Evolutionary conservation across 2,888 invertebrate genomes (phyloP).

Genomic region (Crematogaster levior): DNA sequence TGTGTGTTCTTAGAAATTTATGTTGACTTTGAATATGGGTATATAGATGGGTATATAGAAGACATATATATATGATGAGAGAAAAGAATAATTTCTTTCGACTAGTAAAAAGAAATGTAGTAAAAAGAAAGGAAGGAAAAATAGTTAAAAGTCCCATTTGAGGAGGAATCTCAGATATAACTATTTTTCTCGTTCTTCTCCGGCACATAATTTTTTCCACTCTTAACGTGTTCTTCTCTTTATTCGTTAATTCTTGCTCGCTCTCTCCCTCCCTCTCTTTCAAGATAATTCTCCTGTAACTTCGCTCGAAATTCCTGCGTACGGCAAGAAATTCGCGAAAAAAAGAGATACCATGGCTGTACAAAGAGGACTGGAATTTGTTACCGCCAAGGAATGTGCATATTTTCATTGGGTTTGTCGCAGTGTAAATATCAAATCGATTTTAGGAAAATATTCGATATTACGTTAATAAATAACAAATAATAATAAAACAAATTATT

Average conservation of each 20-base stretch:
- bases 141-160: conserved; percentile 30
- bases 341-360: conserved; percentile 22
- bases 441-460: neutral
- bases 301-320: conserved; percentile 47
- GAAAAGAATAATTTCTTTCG: conserved; percentile 17
- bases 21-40: neutral
- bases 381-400: conserved; percentile 43
- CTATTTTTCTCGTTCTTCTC: conserved; percentile 30
- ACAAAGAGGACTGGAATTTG: conserved; percentile 43
- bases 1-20: conserved; percentile 9
- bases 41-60: neutral
- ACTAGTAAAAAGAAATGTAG: neutral
- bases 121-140: conserved; percentile 1
- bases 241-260: conserved; percentile 42
- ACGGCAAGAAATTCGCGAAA: conserved; percentile 43
- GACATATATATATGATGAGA: neutral
- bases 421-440: neutral
- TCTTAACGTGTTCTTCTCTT: conserved; percentile 31
- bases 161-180: conserved; percentile 1
- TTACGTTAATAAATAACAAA: neutral
- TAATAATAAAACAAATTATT: neutral
- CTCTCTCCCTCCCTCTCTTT: conserved; percentile 18
- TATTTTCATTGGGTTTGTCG: conserved; percentile 13
- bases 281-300: conserved; percentile 35
- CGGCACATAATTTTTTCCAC: conserved; percentile 21